Evolutionary conservation across 2,888 invertebrate genomes (phyloP), one percentile per base, ranked within the genome.

Genomic region (Zootermopsis nevadensis): DNA sequence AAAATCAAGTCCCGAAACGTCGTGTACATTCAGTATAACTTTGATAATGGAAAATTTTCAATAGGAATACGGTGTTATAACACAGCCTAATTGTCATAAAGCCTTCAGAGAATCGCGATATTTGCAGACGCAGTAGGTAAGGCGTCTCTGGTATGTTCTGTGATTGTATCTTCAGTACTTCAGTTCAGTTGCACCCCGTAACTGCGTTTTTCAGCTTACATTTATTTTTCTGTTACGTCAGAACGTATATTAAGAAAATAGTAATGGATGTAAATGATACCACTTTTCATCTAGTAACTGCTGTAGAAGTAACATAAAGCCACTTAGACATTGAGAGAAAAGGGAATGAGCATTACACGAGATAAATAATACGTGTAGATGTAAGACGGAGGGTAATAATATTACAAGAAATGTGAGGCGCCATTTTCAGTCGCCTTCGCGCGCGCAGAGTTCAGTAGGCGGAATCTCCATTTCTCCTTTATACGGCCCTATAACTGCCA

Each of bases 361-460:
- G 79, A 79, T 79, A 79, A 79, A 79, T 79, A 79, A 79, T 79
- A 79, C 79, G 79, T 79, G 79, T 55, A 60, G 79, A 79, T 35
- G 66, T 38, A 60, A 33, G 24, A 38, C 31, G 79, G 79, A 79
- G 60, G 79, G 79, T 79, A 79, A 79, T 79, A 79, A 66, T 66
- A 79, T 79, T 79, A 66, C 35, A 79, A 79, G 79, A 79, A 79
- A 79, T 66, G 35, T 79, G 79, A 79, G 79, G 66, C 79, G 60
- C 66, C 66, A 79, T 79, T 79, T 35, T 66, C 38, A 79, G 66
- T 66, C 35, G 33, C 60, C 79, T 79, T 66, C 79, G 60, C 66
- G 66, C 79, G 60, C 66, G 66, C 66, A 66, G n/a, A 79, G 66
- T 66, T 79, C 35, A 48, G 53, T 24, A 77, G 53, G 74, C 74